Conservation (phyloP, 2,888 invertebrate genomes). For the Meta bourneti region DNA sequence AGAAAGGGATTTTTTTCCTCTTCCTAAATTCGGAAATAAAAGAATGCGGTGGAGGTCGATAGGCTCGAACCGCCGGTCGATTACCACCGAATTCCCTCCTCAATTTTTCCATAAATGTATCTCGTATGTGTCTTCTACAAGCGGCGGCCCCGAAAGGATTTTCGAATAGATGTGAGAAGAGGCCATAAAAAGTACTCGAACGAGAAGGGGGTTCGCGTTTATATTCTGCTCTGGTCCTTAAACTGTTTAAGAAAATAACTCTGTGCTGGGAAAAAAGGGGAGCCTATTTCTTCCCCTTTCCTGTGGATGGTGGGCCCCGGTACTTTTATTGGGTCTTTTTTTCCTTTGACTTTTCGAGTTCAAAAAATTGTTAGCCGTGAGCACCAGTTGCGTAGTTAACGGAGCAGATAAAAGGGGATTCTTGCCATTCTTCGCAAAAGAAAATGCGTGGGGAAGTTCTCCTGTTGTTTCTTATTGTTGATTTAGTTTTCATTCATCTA, state of each 20-base stretch:
- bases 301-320: neutral
- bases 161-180: slow-evolving; percentile 49
- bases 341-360: neutral
- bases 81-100: slow-evolving; percentile 66
- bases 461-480: no score
- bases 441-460: neutral
- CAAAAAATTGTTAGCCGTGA: neutral
- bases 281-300: slow-evolving; percentile 1
- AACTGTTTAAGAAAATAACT: slow-evolving; percentile 31
- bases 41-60: slow-evolving; percentile 54
- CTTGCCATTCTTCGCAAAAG: neutral
- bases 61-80: slow-evolving; percentile 68
- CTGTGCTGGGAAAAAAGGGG: slow-evolving; percentile 1
- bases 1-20: slow-evolving; percentile 21
- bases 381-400: neutral
- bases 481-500: no score
- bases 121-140: slow-evolving; percentile 45
- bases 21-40: neutral
- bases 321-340: neutral
- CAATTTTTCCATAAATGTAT: slow-evolving; percentile 72
- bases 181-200: slow-evolving; percentile 44
- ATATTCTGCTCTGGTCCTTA: slow-evolving; percentile 49
- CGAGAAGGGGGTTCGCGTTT: slow-evolving; percentile 16
- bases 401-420: neutral
- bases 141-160: slow-evolving; percentile 54